Conservation (phyloP, 2,888 invertebrate genomes). For the Epiblema foenella region DNA sequence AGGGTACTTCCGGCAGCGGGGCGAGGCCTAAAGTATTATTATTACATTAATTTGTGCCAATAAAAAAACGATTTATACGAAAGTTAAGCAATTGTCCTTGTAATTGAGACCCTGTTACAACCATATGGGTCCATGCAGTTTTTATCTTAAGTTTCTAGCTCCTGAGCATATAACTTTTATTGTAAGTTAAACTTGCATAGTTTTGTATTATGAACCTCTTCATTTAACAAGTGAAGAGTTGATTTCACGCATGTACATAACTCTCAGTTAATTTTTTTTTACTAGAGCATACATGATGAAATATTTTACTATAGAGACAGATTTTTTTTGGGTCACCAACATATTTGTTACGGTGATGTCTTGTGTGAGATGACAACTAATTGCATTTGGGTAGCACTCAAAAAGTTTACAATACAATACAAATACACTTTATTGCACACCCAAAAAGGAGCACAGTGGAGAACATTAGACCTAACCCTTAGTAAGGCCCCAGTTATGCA, state of each 20-base stretch:
- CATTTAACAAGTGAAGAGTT: not conserved
- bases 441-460: no score
- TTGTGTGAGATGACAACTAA: not conserved
- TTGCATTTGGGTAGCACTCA: not conserved
- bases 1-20: no score
- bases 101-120: not conserved
- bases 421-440: no score
- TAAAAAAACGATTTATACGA: no score
- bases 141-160: not conserved
- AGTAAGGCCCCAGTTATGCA: no score
- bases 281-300: not conserved
- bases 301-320: not conserved
- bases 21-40: no score
- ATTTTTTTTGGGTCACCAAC: no score
- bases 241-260: not conserved
- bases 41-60: no score
- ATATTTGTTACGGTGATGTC: not conserved
- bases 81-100: no score
- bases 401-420: no score
- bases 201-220: not conserved
- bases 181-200: not conserved
- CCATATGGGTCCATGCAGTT: not conserved
- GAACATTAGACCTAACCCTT: no score
- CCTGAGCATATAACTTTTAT: not conserved
- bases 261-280: not conserved